Evolutionary conservation across 2,888 invertebrate genomes (phyloP).

Genomic region (Catocala sponsa): DNA sequence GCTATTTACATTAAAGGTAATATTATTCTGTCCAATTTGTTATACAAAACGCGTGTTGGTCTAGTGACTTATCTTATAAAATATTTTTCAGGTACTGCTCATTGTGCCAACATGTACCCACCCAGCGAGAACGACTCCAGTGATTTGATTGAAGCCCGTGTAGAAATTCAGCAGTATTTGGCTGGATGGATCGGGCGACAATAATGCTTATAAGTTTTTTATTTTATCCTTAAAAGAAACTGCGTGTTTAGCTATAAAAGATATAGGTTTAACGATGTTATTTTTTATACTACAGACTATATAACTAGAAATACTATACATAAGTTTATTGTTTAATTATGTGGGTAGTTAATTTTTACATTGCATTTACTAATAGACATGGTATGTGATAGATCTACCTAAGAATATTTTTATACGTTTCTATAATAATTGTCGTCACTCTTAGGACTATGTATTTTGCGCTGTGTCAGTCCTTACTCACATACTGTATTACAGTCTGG

Average conservation of each 20-base stretch:
- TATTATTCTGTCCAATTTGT: neutral
- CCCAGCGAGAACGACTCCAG: slow-evolving; percentile 90
- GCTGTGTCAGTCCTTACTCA: too few species aligned
- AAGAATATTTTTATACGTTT: neutral
- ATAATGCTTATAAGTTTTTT: neutral
- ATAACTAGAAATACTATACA: too few species aligned
- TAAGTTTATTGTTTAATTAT: too few species aligned
- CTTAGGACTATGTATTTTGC: too few species aligned
- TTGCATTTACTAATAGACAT: neutral
- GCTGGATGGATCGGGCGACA: slow-evolving; percentile 81
- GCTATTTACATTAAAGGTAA: slow-evolving; percentile 92
- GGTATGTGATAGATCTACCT: slow-evolving; percentile 1
- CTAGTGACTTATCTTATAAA: neutral
- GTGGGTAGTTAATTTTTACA: too few species aligned
- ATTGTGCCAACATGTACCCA: slow-evolving; percentile 98
- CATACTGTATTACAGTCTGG: too few species aligned
- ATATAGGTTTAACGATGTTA: too few species aligned
- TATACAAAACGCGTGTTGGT: too few species aligned
- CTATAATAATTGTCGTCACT: too few species aligned
- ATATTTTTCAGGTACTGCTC: slow-evolving; percentile 93
- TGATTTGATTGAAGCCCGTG: slow-evolving; percentile 90
- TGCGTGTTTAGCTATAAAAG: too few species aligned
- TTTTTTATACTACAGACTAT: too few species aligned
- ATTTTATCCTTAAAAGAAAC: too few species aligned
- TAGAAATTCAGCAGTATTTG: slow-evolving; percentile 88